Percentiles rank a stretch among this genome's conserved stretches.
Evolutionary conservation across 2,797 vertebrate genomes (phyloP).

Genomic region (Potorous gilbertii): DNA sequence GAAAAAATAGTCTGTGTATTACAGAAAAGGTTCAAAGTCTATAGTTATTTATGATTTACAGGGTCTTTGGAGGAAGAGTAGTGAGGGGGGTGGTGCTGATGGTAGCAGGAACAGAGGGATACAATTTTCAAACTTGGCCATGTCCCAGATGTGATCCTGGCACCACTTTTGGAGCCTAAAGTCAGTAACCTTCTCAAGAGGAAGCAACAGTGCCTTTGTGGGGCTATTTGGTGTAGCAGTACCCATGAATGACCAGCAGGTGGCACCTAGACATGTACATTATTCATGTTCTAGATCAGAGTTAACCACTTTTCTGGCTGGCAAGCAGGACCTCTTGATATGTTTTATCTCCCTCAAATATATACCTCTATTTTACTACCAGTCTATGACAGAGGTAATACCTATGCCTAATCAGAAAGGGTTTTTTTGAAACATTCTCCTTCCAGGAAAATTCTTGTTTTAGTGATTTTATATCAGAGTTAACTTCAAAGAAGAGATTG

Average conservation of each 20-base stretch:
- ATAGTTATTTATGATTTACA: neutral
- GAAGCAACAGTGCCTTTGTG: neutral
- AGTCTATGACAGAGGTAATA: neutral
- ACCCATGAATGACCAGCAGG: slow-evolving; percentile 45
- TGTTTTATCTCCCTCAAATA: neutral
- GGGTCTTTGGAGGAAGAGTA: neutral
- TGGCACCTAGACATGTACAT: slow-evolving; percentile 44
- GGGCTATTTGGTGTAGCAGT: slow-evolving; percentile 1
- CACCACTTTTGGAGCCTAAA: neutral
- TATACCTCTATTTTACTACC: too few species aligned
- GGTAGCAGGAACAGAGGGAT: neutral
- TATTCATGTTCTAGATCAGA: neutral
- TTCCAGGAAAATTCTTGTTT: neutral
- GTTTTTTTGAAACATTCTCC: neutral
- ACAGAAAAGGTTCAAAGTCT: neutral
- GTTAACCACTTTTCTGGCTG: neutral
- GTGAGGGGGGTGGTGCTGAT: neutral
- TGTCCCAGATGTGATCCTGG: neutral
- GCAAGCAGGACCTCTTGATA: neutral
- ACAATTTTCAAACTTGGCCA: neutral
- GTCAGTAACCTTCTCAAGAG: neutral
- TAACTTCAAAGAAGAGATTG: neutral
- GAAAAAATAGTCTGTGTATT: neutral
- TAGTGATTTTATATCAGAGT: neutral
- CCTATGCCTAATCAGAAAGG: neutral